Base-by-base conservation (phyloP, 2,888 invertebrate species). In the Bibio marci region DNA sequence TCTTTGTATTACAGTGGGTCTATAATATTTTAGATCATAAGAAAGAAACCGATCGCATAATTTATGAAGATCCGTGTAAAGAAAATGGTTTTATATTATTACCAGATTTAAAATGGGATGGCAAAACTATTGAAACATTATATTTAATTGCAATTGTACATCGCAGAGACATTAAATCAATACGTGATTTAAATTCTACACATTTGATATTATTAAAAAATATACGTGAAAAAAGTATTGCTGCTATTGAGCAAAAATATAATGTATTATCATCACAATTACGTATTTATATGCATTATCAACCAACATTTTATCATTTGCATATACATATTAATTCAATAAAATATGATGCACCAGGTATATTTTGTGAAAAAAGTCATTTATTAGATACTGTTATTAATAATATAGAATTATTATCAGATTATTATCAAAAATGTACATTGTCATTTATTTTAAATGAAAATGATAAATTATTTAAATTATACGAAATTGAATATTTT, bases 21-120 rank as follows among this genome's bases (percentile, higher is more conserved):
- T 83, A 87, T 59, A 99, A 99, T 58, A 90, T 98, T 44, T 59
- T 98, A 38, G 83, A 90, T 40, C 88, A 90, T 52, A 87, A 83
- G 57, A 76, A 80, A 35, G 98, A 98, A 65, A 65, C 69, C 3
- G 94, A 97, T 18, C 72, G 88, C 45, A 78, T 98, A 35, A 68
- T 92, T 6, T 81, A 74, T 56, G 83, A 87, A 57, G 85, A 90
- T 58, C 50, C 69, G 5, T 67, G 70, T 48, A 73, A 80, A 2
- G 70, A 72, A 33, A 74, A 63, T 44, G 94, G 95, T 1, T 97
- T 95, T 56, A 66, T 97, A 12, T 60, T 99, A 12, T 53, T 92
- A 1, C 92, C 91, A 0, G 98, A 99, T 62, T 66, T 95, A 41
- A 99, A 98, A 61, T 98, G 98, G 97, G 85, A 94, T 62, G 85